Evolutionary conservation across 2,888 invertebrate species (phyloP), one percentile per base, ranked within the genome.

Genomic region (Dromius quadrimaculatus): DNA sequence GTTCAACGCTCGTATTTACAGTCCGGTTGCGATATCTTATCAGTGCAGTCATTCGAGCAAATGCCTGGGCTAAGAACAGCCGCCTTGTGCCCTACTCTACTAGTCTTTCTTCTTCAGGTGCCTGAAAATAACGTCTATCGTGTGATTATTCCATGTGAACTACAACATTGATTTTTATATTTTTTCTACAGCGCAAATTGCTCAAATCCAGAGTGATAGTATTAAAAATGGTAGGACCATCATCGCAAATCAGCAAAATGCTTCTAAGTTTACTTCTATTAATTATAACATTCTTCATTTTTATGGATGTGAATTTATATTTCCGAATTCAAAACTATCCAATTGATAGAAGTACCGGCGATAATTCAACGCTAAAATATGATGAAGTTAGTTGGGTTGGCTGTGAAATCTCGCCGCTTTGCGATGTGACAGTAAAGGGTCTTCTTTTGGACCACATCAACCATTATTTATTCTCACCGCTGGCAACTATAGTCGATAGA

Each of bases 381-480:
- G 85, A 85, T 22, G 83, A 83, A 0, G 23, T 15, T 15, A 85
- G 85, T 0, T 87, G 88, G 87, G 78, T 92, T n/a, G 86, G 88
- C 13, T 92, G 92, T 77, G 86, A 85, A 47, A 85, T 92, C 23
- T 90, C 92, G 76, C 93, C 93, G 0, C 79, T 92, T 11, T 93
- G 93, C 78, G 88, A 91, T 76, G 89, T 95, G 1, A 94, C 94
- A 0, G 91, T 93, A 0, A 95, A 95, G 82, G 90, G 91, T 1
- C 80, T 95, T 65, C 87, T 94, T 84, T 84, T 93, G 57, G 95
- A 95, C 79, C 93, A 92, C 73, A 87, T 91, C 2, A 94, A 94
- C 79, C 92, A 93, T 77, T 95, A 94, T 78, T 83, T 95, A 15
- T 90, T 94, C 77, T 90, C 90, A 1, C 95, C 95, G 0, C 80